A percentile compares a stretch with the other conserved stretches of the same genome.
phyloP scores from a whole-genome alignment of 2,113 vertebrate genomes.

The Grus americana region DNA sequence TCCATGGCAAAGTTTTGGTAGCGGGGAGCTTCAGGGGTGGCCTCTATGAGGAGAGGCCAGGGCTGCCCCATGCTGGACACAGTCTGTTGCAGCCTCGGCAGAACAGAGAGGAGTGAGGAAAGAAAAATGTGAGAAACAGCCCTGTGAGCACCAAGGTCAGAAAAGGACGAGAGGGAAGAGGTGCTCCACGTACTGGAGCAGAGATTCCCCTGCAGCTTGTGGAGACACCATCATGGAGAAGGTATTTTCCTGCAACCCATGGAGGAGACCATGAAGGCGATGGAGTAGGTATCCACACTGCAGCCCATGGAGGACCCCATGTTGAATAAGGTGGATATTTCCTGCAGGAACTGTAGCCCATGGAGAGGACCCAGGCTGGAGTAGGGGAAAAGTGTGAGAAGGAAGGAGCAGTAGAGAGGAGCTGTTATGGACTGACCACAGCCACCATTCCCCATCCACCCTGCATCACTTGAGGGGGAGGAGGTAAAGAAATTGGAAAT shows the following conservation, averaged over 20 bases:
- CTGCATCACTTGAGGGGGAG: rapidly evolving
- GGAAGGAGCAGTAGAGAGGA: not conserved
- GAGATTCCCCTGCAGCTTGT: not conserved
- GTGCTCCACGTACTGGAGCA: not conserved
- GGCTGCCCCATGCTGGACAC: not conserved
- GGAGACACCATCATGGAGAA: not conserved
- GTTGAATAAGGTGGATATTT: not conserved
- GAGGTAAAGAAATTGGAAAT: not conserved
- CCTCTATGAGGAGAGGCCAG: not conserved
- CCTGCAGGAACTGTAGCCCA: not conserved
- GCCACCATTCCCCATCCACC: rapidly evolving
- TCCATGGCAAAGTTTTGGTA: not conserved
- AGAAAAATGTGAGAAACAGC: not conserved
- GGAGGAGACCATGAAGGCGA: not conserved
- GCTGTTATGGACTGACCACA: not conserved
- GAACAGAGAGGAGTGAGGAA: not conserved
- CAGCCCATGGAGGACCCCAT: not conserved
- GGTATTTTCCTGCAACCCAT: not conserved
- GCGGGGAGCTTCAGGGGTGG: not conserved
- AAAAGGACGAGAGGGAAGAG: not conserved
- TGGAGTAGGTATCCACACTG: not conserved
- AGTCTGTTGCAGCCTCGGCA: not conserved
- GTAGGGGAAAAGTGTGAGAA: not conserved
- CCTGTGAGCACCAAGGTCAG: not conserved
- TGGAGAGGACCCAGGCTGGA: not conserved